Percentiles rank a stretch among this genome's conserved stretches.
Conservation (phyloP, 53 echinoderm and acorn worm genomes). For the Zoroaster sp. region DNA sequence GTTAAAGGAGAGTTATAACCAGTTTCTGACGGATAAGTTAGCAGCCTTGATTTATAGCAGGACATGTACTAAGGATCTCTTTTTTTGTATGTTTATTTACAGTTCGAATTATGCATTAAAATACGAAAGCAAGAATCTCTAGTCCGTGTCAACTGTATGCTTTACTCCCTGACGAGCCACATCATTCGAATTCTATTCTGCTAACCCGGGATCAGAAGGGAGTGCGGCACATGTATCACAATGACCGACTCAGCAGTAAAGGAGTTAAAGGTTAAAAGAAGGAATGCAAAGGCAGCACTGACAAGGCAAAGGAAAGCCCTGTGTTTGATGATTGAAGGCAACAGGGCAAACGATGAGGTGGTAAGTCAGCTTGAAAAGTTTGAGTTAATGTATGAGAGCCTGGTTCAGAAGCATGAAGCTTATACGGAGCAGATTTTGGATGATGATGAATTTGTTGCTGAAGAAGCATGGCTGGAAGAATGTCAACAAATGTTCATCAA, state of each 20-base stretch:
- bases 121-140: too few relatives aligned
- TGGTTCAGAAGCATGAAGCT: slow-evolving; percentile 25
- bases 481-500: slow-evolving; percentile 17
- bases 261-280: slow-evolving; percentile 1
- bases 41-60: too few relatives aligned
- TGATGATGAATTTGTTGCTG: not conserved
- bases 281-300: slow-evolving; percentile 42
- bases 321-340: not conserved
- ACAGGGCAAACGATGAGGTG: not conserved
- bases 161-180: not conserved
- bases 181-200: slow-evolving; percentile 27
- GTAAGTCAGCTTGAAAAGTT: not conserved
- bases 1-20: too few relatives aligned
- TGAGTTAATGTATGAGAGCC: not conserved
- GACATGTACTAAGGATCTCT: too few relatives aligned
- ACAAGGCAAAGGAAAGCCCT: slow-evolving; percentile 25
- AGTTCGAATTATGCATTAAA: too few relatives aligned
- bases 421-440: not conserved
- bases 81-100: too few relatives aligned
- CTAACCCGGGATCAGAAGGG: slow-evolving; percentile 19
- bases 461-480: slow-evolving; percentile 36
- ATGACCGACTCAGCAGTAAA: not conserved
- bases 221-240: not conserved
- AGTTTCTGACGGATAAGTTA: too few relatives aligned
- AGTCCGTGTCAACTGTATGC: too few relatives aligned